phyloP scores from a whole-genome alignment of 2,113 vertebrate genomes.

The Polypterus senegalus region DNA sequence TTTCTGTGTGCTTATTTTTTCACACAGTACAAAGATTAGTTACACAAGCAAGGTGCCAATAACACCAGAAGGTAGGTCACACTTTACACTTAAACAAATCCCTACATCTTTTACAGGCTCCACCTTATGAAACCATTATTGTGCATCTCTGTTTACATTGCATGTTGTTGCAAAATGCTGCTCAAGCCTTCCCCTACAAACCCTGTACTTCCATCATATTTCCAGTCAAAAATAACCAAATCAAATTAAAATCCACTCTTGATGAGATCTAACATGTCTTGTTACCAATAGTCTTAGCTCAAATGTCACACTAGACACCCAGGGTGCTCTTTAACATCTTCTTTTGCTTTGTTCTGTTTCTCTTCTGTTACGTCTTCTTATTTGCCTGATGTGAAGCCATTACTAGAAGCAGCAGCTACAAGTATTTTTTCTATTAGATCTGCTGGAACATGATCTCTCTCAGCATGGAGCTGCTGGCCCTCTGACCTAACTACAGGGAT shows the following conservation, averaged over 20 bases:
- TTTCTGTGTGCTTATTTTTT: no score
- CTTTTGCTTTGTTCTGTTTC: conserved; percentile 25
- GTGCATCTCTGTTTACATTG: no score
- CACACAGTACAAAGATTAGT: no score
- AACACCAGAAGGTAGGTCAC: no score
- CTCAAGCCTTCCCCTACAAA: not conserved
- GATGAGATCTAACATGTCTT: conserved; percentile 27
- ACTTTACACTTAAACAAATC: no score
- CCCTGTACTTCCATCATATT: conserved; percentile 13
- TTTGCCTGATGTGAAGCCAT: conserved; percentile 72
- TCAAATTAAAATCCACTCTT: conserved; percentile 39
- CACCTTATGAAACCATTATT: no score
- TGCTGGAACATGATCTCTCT: conserved; percentile 73
- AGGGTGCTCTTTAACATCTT: conserved; percentile 34
- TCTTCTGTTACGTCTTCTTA: conserved; percentile 64
- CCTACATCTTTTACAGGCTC: no score
- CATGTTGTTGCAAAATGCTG: no score
- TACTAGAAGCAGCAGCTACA: conserved; percentile 75
- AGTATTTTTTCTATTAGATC: conserved; percentile 58
- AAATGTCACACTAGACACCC: conserved; percentile 18
- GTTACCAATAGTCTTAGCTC: conserved; percentile 21
- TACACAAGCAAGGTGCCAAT: no score
- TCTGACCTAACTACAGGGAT: conserved; percentile 40
- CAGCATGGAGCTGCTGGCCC: conserved; percentile 59
- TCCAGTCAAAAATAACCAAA: conserved; percentile 37